These are phyloP conservation scores for Iphiclides podalirius DNA, from an alignment of 2,888 invertebrate species.

Conservation along the genomic window DNA sequence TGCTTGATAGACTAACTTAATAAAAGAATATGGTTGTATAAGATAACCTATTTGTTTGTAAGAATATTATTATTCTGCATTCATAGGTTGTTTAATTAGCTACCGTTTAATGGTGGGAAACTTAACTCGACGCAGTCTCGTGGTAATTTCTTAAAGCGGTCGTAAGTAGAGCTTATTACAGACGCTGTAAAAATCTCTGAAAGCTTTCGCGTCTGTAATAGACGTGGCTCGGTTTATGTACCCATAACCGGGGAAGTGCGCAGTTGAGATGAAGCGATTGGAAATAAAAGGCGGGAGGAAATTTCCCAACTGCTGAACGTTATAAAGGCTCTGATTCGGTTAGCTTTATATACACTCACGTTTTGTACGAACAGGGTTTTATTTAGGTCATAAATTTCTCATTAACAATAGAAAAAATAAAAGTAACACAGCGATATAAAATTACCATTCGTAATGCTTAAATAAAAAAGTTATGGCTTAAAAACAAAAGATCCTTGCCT, in stretches of 20 bases:
- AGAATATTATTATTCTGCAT: too few species aligned
- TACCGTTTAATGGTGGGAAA: too few species aligned
- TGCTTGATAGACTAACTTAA: too few species aligned
- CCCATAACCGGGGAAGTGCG: conserved; percentile 45
- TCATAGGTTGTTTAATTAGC: too few species aligned
- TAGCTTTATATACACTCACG: conserved; percentile 5
- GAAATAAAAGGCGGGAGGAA: conserved; percentile 33
- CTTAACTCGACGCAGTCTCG: too few species aligned
- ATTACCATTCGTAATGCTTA: too few species aligned
- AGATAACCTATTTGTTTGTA: too few species aligned
- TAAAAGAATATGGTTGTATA: too few species aligned
- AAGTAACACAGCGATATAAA: too few species aligned
- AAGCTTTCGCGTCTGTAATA: conserved; percentile 25
- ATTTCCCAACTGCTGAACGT: conserved; percentile 6
- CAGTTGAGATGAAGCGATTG: conserved; percentile 35
- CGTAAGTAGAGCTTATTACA: conserved; percentile 25
- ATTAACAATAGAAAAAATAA: too few species aligned
- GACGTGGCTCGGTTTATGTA: conserved; percentile 21
- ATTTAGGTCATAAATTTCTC: too few species aligned
- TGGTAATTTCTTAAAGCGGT: conserved; percentile 15
- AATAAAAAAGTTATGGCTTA: background rate
- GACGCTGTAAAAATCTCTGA: conserved; percentile 28
- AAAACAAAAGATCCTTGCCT: background rate
- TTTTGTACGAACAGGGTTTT: too few species aligned
- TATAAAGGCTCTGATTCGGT: background rate